Base-by-base conservation (phyloP, 2,113 vertebrate genomes). In the Abramis brama region DNA sequence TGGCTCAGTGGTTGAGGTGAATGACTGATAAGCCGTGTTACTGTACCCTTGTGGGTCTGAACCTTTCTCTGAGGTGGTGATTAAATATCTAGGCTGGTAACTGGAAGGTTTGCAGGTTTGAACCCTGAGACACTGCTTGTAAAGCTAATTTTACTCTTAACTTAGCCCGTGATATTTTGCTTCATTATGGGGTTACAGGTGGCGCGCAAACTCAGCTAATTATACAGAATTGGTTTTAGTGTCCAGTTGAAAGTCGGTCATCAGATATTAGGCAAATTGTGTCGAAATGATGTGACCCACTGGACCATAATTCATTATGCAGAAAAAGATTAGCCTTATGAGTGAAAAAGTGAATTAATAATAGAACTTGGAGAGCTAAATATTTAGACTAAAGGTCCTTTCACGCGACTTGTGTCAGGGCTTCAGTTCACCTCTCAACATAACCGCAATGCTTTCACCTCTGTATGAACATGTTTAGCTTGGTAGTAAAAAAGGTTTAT, bases 11-110 rank as follows among this genome's bases (percentile, higher is more conserved):
- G 74, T 77, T 77, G 47, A 77, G 47, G 45, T 77, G 74, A 77
- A 77, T 77, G 47, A 77, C 74, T 55, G 74, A 77, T 77, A 77
- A 77, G 74, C n/a, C 74, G 7, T 27, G 74, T 77, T 47, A 27
- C 74, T 77, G 74, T 77, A 50, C 74, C 45, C 74, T 77, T 77
- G 47, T 30, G 74, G 47, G 25, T 33, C 30, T 55, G 47, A 30
- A 55, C 25, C 25, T 19, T 77, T 77, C 47, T 77, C 47, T 55
- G 45, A 25, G 74, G 74, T 77, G 74, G 13, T 77, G 15, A 77
- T 77, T 77, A 77, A 77, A 77, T 25, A 77, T 77, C 47, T 77
- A 8, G 74, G n/a, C 17, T 77, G 17, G 45, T 21, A 77, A 77
- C 74, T 47, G 39, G 39, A 73, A 13, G 10, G 39, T 73, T 23